Percentiles rank a stretch among this genome's conserved stretches.
Conservation (phyloP, 2,113 vertebrate species). For the Chaetorhynchus papuensis region DNA sequence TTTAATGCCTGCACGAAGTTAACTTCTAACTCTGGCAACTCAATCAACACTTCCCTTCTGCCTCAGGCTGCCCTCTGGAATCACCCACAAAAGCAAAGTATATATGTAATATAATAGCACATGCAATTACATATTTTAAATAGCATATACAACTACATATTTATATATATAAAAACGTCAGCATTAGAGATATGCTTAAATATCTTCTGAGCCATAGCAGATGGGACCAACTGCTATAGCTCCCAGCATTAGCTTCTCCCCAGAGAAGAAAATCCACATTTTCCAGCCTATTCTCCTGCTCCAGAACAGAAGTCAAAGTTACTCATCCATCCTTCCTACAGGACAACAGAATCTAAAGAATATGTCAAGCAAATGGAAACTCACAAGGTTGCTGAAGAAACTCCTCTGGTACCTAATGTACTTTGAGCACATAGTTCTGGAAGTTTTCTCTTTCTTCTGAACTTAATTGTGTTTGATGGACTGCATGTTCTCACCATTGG, state of each 20-base stretch:
- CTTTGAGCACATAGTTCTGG: fast-evolving
- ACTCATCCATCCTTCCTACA: not conserved
- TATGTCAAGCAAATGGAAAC: not conserved
- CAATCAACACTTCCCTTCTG: not conserved
- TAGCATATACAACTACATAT: not conserved
- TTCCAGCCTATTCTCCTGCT: not conserved
- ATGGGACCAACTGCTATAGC: not conserved
- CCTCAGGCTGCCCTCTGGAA: not conserved
- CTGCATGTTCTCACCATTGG: not conserved
- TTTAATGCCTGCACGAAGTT: not conserved
- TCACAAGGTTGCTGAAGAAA: not conserved
- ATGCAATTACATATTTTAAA: not conserved
- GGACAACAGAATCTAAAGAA: not conserved
- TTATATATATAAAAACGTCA: not conserved
- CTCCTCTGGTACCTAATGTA: not conserved
- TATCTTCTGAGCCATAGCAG: not conserved
- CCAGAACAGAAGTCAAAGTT: not conserved
- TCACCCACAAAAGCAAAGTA: not conserved
- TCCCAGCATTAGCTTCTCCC: not conserved
- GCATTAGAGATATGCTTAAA: fast-evolving
- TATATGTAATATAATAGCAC: not conserved
- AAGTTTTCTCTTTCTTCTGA: not conserved
- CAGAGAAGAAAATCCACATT: not conserved
- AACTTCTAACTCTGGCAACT: not conserved
- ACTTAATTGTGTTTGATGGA: not conserved